Percentiles rank a stretch among this genome's conserved stretches.
Evolutionary conservation across 2,113 vertebrate species (phyloP).

Genomic region (Chamaea fasciata): DNA sequence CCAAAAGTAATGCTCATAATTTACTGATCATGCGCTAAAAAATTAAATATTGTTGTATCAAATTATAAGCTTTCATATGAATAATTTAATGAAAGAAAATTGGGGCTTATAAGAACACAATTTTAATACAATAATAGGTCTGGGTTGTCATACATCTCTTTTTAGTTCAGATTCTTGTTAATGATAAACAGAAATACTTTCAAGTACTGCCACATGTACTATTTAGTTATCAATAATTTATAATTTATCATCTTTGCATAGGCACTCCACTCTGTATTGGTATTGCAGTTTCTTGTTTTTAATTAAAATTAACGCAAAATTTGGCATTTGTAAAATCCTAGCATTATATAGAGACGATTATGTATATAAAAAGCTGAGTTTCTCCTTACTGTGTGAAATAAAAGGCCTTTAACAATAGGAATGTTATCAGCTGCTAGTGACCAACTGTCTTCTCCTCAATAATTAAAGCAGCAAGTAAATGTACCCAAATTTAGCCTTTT

Average conservation of each 20-base stretch:
- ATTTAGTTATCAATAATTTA: slow-evolving; percentile 52
- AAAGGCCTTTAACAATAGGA: slow-evolving; percentile 44
- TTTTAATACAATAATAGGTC: not conserved
- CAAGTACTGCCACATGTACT: not conserved
- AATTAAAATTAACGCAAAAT: slow-evolving; percentile 43
- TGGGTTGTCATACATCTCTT: not conserved
- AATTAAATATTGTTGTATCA: not conserved
- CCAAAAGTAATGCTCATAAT: not conserved
- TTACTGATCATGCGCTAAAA: not conserved
- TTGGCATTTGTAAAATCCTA: not conserved
- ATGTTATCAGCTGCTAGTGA: slow-evolving; percentile 60
- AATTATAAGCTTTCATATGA: not conserved
- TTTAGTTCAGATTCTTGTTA: not conserved
- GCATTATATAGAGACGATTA: slow-evolving; percentile 36
- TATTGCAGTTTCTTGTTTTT: slow-evolving; percentile 20
- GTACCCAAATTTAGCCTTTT: slow-evolving; percentile 47
- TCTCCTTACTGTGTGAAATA: not conserved
- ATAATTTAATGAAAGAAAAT: not conserved
- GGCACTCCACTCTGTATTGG: not conserved
- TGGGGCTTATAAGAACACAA: not conserved
- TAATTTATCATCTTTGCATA: slow-evolving; percentile 17
- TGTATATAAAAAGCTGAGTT: slow-evolving; percentile 41
- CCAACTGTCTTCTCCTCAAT: slow-evolving; percentile 64
- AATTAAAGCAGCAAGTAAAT: slow-evolving; percentile 64
- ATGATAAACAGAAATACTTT: not conserved